phyloP scores from a whole-genome alignment of 2,113 vertebrate genomes.

The Furnarius figulus region DNA sequence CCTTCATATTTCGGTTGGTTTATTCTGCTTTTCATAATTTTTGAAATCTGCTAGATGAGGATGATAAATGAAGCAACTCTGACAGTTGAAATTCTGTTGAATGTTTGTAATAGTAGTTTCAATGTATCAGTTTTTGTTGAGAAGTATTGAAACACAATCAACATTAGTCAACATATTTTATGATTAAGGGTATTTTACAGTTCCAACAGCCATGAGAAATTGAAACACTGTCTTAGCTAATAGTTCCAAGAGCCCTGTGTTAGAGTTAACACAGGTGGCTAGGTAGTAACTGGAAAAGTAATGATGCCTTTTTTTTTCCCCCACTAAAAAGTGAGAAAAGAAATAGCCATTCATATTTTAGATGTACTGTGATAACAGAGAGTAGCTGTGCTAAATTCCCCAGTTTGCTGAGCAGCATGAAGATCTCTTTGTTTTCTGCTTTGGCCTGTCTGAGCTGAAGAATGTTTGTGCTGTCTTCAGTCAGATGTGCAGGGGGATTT shows the following conservation, averaged over 20 bases:
- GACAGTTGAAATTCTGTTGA: background rate
- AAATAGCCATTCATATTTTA: background rate
- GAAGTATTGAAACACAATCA: background rate
- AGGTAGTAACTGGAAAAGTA: background rate
- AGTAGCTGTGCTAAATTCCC: background rate
- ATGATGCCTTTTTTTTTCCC: background rate
- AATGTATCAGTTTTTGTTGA: background rate
- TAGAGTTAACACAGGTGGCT: background rate
- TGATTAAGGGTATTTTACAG: background rate
- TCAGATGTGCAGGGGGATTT: background rate
- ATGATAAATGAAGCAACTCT: background rate
- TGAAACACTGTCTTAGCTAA: background rate
- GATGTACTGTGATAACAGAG: background rate
- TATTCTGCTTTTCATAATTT: background rate
- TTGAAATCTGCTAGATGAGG: background rate
- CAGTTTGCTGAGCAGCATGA: background rate
- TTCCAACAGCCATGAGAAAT: background rate
- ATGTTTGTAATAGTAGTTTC: background rate
- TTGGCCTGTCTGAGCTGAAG: background rate
- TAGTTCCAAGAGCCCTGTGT: background rate
- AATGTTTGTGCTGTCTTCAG: background rate
- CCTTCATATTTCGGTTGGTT: background rate
- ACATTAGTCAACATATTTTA: background rate
- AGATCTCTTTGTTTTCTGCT: background rate
- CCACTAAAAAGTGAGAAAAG: background rate